Evolutionary conservation across 92 coral and sea anemone species (phyloP), one percentile per base, ranked within the genome.

Genomic region (Epizoanthus fatuus): DNA sequence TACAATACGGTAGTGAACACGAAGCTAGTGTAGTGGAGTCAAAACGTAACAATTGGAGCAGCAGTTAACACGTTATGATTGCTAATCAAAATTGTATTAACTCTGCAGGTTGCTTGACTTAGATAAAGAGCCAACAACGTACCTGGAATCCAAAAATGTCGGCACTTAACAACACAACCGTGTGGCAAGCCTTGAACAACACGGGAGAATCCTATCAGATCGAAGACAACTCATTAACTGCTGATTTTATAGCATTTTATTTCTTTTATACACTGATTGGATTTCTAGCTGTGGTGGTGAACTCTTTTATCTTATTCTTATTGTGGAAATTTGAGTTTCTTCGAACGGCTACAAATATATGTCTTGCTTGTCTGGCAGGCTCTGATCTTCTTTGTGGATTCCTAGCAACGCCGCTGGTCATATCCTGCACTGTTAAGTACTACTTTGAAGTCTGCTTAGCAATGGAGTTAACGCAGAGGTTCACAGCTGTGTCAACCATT

Each of bases 321-420:
- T 40, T 77, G 22, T 3, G 53, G 20, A 77, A 39, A 77, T 55
- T 40, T 15, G 69, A 39, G 32, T 77, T 77, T 60, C 82, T 77
- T 12, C 44, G 82, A 20, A 77, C 82, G 32, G 44, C 70, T 11
- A 77, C 82, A 14, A 77, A 77, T 13, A 29, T 77, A 2, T 77
- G 82, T n/a, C 64, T 77, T 19, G 69, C 82, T 17, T 19, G 69
- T 3, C 14, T 77, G 20, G 82, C 82, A 7, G 49, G 70, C 45
- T 77, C 82, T 11, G 82, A 77, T 29, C 82, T 77, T 60, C 82
- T 77, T 39, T 68, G 57, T 17, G 82, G 70, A 12, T 56, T 59
- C 17, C 11, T 77, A 42, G 65, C 70, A 60, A 62, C 65, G 22
- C 82, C 82, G n/a, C 82, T 77, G 3, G 82, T 77, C 37, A 60